Evolutionary conservation across 2,797 vertebrate genomes (phyloP), one percentile per base, ranked within the genome.

Genomic region (Thaleichthys pacificus): DNA sequence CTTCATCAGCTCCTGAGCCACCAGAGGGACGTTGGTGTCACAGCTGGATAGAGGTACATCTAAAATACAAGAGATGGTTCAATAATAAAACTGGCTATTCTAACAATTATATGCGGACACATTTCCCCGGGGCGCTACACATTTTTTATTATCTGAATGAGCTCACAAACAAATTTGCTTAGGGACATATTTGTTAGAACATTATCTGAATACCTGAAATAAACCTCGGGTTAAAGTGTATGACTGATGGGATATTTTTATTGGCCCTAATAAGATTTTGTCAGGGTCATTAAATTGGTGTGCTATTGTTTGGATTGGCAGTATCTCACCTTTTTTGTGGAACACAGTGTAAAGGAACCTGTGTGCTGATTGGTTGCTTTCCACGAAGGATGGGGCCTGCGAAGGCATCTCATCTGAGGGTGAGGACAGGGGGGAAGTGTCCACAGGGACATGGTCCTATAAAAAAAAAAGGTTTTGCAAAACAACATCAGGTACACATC

Each of bases 1-100:
- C 89, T 95, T 97, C 97, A 99, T 98, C 92, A 99, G 94, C 93
- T 99, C 97, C 93, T 97, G 96, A 88, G 97, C 98, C 89, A 96
- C 95, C 93, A 95, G 86, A 83, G 98, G 97, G 94, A 99, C 96
- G 93, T 95, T 97, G 89, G 96, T 91, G 92, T 99, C 96, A 93
- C 94, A 95, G 93, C 95, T 95, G 87, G 94, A 90, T 92, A 95
- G 91, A 91, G 7, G 14, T 30, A 71, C 28, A 70, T 3, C 42
- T 35, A 19, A 26, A 67, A 54, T 15, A 54, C 14, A 56, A 68
- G 15, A 30, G 24, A 61, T 22, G 19, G n/a, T 11, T 61, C 21
- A 61, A 56, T 56, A n/a, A 17, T 56, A 56, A 56, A 8, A 56
- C 17, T 4, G 51, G 17, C n/a, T 56, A n/a, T 51, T 51, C 12